Evolutionary conservation across 2,797 vertebrate genomes (phyloP).

Genomic region (Chloroceryle inda): DNA sequence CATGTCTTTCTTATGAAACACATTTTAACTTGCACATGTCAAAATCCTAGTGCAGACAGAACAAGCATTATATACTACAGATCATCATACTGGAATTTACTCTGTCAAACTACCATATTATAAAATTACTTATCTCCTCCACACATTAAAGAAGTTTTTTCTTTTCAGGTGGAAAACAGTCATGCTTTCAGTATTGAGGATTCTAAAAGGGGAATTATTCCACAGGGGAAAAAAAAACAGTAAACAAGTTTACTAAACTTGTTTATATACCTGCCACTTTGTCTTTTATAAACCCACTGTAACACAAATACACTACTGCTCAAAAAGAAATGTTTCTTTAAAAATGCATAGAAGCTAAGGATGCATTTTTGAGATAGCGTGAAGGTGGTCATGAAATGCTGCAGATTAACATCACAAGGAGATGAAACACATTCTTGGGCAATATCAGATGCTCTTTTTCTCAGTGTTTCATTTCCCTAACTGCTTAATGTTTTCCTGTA

Average conservation of each 20-base stretch:
- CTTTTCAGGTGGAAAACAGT: background rate
- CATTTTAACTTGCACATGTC: background rate
- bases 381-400: background rate
- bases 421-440: background rate
- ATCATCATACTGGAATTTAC: background rate
- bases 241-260: background rate
- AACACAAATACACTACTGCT: background rate
- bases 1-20: rapidly evolving
- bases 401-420: background rate
- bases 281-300: background rate
- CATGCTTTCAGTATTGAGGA: background rate
- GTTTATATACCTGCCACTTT: background rate
- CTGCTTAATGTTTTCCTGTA: background rate
- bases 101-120: background rate
- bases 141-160: background rate
- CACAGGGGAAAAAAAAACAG: background rate
- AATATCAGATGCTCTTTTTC: background rate
- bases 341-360: background rate
- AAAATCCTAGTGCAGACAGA: background rate
- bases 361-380: background rate
- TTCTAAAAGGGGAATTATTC: background rate
- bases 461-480: background rate
- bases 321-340: background rate
- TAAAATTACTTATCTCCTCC: background rate
- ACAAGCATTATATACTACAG: background rate